Percentiles rank a stretch among this genome's conserved stretches.
Evolutionary conservation across 2,888 invertebrate genomes (phyloP).

Genomic region (Perizoma affinitatum): DNA sequence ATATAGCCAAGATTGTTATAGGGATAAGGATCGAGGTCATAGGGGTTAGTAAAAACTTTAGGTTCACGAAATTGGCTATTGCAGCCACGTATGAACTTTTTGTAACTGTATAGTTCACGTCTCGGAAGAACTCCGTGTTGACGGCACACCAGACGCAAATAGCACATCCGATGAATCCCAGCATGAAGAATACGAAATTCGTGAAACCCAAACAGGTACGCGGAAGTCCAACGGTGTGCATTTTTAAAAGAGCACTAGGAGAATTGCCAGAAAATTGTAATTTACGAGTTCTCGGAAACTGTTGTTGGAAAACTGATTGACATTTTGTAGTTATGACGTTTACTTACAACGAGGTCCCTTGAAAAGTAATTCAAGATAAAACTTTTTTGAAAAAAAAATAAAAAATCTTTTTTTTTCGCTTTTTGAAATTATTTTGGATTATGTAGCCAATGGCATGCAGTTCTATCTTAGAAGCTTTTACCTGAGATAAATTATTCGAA

Average conservation of each 20-base stretch:
- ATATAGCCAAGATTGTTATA: slow-evolving; percentile 55
- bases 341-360: background rate
- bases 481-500: too few relatives aligned
- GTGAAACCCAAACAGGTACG: slow-evolving; percentile 74
- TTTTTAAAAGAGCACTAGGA: slow-evolving; percentile 38
- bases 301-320: slow-evolving; percentile 15
- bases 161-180: slow-evolving; percentile 53
- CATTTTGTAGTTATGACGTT: slow-evolving; percentile 1
- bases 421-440: too few relatives aligned
- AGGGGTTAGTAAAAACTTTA: slow-evolving; percentile 67
- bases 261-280: slow-evolving; percentile 1
- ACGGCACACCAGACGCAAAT: slow-evolving; percentile 71
- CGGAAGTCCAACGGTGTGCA: slow-evolving; percentile 70
- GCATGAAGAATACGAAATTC: slow-evolving; percentile 64
- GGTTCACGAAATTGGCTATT: slow-evolving; percentile 65
- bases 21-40: slow-evolving; percentile 64
- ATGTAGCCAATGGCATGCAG: too few relatives aligned
- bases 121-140: slow-evolving; percentile 69
- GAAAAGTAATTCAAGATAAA: too few relatives aligned
- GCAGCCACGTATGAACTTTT: slow-evolving; percentile 58
- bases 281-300: slow-evolving; percentile 11
- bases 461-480: too few relatives aligned
- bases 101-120: slow-evolving; percentile 71
- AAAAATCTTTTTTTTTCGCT: too few relatives aligned
- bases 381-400: too few relatives aligned